These are phyloP conservation scores for Lucifuga dentata DNA, from an alignment of 2,113 vertebrate species.

Conservation along the genomic window DNA sequence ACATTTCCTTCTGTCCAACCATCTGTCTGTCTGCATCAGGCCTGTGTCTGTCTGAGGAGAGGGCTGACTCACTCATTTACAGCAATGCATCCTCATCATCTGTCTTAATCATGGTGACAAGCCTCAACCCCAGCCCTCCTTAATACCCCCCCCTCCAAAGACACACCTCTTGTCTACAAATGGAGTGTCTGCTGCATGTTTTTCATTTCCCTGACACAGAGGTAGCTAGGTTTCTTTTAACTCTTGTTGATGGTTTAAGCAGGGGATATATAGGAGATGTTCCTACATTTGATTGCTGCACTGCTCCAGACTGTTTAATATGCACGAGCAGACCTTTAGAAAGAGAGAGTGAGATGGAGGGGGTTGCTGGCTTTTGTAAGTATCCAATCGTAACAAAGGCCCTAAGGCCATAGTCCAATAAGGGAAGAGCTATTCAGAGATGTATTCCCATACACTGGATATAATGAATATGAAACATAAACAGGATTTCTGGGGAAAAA, in stretches of 20 bases:
- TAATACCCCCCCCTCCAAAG: slow-evolving; percentile 12
- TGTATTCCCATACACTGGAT: slow-evolving; percentile 19
- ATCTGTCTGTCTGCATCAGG: slow-evolving; percentile 23
- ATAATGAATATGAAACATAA: slow-evolving; percentile 31
- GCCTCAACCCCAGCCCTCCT: slow-evolving; percentile 20
- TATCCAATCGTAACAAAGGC: slow-evolving; percentile 67
- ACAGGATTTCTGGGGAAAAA: slow-evolving; percentile 22
- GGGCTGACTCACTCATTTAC: slow-evolving; percentile 79
- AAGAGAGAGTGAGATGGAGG: slow-evolving; percentile 25
- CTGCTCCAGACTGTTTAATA: slow-evolving; percentile 61
- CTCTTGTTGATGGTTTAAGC: slow-evolving; percentile 13
- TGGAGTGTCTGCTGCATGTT: not conserved
- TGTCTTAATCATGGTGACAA: slow-evolving; percentile 75
- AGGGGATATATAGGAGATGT: slow-evolving; percentile 24
- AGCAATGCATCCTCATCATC: slow-evolving; percentile 77
- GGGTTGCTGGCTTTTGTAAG: slow-evolving; percentile 53
- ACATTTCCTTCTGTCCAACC: not conserved
- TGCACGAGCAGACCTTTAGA: slow-evolving; percentile 70
- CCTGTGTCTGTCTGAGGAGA: slow-evolving; percentile 55
- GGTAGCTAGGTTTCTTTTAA: not conserved
- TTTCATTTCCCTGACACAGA: not conserved
- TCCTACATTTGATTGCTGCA: slow-evolving; percentile 51
- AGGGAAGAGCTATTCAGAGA: slow-evolving; percentile 33
- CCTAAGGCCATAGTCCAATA: slow-evolving; percentile 53
- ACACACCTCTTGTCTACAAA: slow-evolving; percentile 13